Conservation (phyloP, 1,140 invertebrate species). For the Nephila pilipes region DNA sequence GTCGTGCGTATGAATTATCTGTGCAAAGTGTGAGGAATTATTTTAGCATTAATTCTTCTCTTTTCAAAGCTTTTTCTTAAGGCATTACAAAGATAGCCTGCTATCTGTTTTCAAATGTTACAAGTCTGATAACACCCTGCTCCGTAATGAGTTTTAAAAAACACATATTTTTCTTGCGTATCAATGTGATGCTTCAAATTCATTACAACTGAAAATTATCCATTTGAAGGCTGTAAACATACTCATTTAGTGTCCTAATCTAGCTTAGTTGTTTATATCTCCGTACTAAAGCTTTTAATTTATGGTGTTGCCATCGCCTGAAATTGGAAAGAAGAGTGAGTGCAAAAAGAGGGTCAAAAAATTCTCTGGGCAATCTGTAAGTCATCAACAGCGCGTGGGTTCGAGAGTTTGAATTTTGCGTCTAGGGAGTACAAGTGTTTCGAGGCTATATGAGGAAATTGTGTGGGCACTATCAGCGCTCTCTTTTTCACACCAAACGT, state of each 20-base stretch:
- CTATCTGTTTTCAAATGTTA: background rate
- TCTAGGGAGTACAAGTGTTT: constrained; percentile 32
- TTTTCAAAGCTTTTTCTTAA: background rate
- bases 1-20: too few relatives aligned
- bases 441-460: constrained; percentile 43
- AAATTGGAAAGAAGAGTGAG: constrained; percentile 4
- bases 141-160: background rate
- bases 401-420: constrained; percentile 40
- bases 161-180: background rate
- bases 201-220: background rate
- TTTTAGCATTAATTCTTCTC: background rate
- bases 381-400: constrained; percentile 53
- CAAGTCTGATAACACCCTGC: background rate
- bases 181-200: background rate
- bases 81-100: background rate
- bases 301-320: constrained; percentile 21
- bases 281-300: background rate
- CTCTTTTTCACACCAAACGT: constrained; percentile 33
- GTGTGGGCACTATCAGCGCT: constrained; percentile 57
- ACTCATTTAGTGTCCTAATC: background rate
- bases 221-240: background rate
- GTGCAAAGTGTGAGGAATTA: too few relatives aligned
- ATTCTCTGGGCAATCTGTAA: constrained; percentile 50
- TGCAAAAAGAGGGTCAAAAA: constrained; percentile 13
- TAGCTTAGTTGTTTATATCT: background rate